Evolutionary conservation across 1,140 invertebrate species (phyloP).

Genomic region (Sipha flava): DNA sequence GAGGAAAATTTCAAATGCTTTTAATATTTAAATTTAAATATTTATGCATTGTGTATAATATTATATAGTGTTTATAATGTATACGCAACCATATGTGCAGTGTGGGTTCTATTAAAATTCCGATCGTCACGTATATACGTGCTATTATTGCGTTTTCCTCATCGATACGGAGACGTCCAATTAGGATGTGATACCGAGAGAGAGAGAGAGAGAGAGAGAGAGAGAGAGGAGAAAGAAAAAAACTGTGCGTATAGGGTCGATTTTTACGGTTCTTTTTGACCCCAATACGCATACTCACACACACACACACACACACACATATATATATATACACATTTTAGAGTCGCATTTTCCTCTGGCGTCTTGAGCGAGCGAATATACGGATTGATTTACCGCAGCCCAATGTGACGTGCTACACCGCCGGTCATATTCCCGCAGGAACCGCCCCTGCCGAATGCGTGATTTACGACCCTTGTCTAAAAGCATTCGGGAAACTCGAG

Average conservation of each 20-base stretch:
- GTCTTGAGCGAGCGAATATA: background rate
- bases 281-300: background rate
- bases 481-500: too few species aligned
- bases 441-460: background rate
- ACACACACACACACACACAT: too few species aligned
- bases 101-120: background rate
- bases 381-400: background rate
- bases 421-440: background rate
- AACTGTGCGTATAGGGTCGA: background rate
- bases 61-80: too few species aligned
- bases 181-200: too few species aligned
- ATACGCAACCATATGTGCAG: too few species aligned
- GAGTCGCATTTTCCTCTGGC: too few species aligned
- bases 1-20: too few species aligned
- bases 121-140: background rate
- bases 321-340: too few species aligned
- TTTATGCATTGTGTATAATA: too few species aligned
- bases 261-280: background rate
- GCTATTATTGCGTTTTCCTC: background rate
- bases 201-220: too few species aligned
- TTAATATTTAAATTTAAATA: too few species aligned
- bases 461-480: slow-evolving; percentile 10
- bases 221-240: background rate
- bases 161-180: background rate
- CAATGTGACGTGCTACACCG: too few species aligned